Conservation (phyloP, 2,113 vertebrate genomes). For the Cinclus cinclus region DNA sequence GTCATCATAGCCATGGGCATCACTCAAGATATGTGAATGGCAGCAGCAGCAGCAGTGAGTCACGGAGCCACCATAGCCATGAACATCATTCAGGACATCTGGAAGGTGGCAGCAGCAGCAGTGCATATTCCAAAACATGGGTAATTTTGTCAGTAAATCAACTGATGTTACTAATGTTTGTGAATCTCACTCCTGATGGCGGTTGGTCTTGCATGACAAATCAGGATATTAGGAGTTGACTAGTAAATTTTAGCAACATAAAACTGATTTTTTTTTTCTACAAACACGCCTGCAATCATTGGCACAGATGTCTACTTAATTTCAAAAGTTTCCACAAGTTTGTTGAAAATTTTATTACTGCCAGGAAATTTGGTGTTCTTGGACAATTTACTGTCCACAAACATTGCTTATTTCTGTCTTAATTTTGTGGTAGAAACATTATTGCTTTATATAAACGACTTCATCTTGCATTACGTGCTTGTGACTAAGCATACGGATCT, state of each 20-base stretch:
- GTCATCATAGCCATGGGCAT: background rate
- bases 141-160: constrained; percentile 11
- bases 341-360: background rate
- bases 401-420: background rate
- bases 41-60: background rate
- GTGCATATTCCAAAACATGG: background rate
- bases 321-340: background rate
- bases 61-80: background rate
- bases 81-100: background rate
- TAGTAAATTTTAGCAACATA: background rate
- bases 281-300: background rate
- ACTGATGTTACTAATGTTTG: background rate
- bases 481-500: background rate
- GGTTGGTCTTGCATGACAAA: background rate
- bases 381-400: background rate
- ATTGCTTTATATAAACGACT: background rate
- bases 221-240: background rate
- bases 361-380: background rate
- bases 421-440: background rate
- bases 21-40: background rate
- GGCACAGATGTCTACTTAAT: background rate
- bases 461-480: background rate
- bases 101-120: background rate
- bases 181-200: background rate
- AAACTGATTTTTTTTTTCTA: background rate